Conservation (phyloP, 2,113 vertebrate species). For the Tor tambroides region DNA sequence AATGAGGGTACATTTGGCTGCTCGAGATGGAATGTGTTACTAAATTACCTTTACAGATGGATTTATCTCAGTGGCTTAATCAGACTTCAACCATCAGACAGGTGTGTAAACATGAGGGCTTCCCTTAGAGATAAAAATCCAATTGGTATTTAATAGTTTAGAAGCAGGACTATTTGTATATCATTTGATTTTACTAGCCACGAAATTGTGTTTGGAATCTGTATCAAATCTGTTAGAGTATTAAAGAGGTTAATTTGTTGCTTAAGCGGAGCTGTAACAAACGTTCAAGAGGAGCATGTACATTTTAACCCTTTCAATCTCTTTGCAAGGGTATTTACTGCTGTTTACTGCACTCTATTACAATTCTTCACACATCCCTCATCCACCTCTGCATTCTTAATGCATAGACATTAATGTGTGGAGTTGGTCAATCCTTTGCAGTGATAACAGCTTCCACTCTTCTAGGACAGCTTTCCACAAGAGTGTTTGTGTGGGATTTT, state of each 20-base stretch:
- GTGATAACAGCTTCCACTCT: no score
- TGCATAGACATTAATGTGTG: neutral
- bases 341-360: neutral
- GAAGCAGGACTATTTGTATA: neutral
- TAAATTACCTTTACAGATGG: neutral
- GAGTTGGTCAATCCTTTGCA: no score
- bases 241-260: neutral
- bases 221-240: neutral
- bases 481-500: neutral
- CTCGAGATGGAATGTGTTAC: neutral
- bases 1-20: neutral
- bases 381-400: neutral
- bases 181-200: neutral
- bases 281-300: neutral
- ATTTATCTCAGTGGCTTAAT: neutral
- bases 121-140: neutral
- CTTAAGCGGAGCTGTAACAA: neutral
- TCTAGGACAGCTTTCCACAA: no score
- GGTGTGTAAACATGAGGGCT: constrained; percentile 5
- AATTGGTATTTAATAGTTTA: neutral
- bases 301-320: neutral
- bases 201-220: neutral
- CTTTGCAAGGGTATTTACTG: neutral
- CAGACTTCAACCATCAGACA: neutral
- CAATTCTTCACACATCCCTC: neutral